Conservation (phyloP, 2,888 invertebrate genomes). For the Girardia tigrina region DNA sequence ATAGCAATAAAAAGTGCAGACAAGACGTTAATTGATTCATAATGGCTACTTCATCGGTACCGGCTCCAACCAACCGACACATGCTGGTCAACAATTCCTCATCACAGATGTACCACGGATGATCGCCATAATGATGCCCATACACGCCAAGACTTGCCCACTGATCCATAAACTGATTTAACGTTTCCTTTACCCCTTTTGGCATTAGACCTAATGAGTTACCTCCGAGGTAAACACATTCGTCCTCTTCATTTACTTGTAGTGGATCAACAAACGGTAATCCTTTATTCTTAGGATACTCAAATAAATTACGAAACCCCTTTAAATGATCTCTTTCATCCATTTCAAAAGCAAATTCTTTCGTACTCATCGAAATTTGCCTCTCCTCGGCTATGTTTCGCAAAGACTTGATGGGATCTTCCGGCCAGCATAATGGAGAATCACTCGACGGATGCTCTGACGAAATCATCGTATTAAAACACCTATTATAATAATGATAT, state of each 20-base stretch:
- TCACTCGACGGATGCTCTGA: too few species aligned
- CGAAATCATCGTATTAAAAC: too few species aligned
- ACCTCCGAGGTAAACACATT: slow-evolving; percentile 55
- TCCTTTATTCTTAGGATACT: background rate
- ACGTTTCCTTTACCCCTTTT: slow-evolving; percentile 47
- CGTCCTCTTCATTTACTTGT: slow-evolving; percentile 49
- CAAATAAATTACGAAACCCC: background rate
- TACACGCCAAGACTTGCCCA: slow-evolving; percentile 51
- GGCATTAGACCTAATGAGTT: slow-evolving; percentile 56
- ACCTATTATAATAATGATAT: too few species aligned
- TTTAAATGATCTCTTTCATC: background rate
- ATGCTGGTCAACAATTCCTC: slow-evolving; percentile 46
- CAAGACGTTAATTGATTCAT: slow-evolving; percentile 56
- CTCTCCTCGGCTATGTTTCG: background rate
- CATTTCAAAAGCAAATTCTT: background rate
- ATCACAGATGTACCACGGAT: slow-evolving; percentile 52
- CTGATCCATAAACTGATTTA: slow-evolving; percentile 51
- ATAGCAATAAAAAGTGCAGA: slow-evolving; percentile 53
- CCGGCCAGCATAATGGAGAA: too few species aligned
- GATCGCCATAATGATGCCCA: slow-evolving; percentile 47
- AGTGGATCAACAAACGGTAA: slow-evolving; percentile 29
- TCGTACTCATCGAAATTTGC: background rate
- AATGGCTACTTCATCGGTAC: slow-evolving; percentile 51
- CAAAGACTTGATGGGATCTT: background rate
- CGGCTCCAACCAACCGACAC: slow-evolving; percentile 50